These are phyloP conservation scores for Psilanteris sp. DNA, from an alignment of 1,140 invertebrate genomes.

Conservation along the genomic window DNA sequence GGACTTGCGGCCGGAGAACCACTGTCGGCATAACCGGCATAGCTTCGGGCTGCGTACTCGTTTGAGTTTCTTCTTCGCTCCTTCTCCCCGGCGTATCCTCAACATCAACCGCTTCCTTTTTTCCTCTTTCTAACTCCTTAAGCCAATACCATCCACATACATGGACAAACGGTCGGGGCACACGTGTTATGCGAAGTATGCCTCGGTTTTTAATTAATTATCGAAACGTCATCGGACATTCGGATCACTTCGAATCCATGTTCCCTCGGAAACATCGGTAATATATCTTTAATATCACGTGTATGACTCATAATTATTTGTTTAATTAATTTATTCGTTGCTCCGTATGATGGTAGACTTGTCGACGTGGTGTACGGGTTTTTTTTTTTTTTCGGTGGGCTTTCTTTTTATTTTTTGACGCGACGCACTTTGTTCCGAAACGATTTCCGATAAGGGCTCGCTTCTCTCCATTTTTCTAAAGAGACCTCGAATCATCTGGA, in stretches of 20 bases:
- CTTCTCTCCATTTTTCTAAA: conserved; percentile 25
- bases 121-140: conserved; percentile 35
- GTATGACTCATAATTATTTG: conserved; percentile 17
- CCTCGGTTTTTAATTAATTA: conserved; percentile 60
- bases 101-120: conserved; percentile 37
- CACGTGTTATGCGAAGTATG: conserved; percentile 55
- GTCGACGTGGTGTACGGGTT: no score
- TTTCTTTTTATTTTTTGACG: conserved; percentile 1
- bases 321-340: conserved; percentile 19
- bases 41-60: conserved; percentile 62
- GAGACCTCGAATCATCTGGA: conserved; percentile 11
- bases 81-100: conserved; percentile 33
- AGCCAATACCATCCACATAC: conserved; percentile 59
- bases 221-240: conserved; percentile 48
- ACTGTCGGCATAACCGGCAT: conserved; percentile 70
- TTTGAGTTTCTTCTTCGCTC: conserved; percentile 36
- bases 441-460: background rate
- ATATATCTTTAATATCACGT: conserved; percentile 51
- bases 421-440: background rate
- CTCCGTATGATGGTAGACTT: background rate
- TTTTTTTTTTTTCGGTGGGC: no score
- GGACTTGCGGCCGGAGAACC: conserved; percentile 59
- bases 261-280: conserved; percentile 35
- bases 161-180: conserved; percentile 48
- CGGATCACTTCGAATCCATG: conserved; percentile 39